A percentile compares a stretch with the other conserved stretches of the same genome.
Conservation (phyloP, 2,113 vertebrate genomes). For the Hyla sarda region DNA sequence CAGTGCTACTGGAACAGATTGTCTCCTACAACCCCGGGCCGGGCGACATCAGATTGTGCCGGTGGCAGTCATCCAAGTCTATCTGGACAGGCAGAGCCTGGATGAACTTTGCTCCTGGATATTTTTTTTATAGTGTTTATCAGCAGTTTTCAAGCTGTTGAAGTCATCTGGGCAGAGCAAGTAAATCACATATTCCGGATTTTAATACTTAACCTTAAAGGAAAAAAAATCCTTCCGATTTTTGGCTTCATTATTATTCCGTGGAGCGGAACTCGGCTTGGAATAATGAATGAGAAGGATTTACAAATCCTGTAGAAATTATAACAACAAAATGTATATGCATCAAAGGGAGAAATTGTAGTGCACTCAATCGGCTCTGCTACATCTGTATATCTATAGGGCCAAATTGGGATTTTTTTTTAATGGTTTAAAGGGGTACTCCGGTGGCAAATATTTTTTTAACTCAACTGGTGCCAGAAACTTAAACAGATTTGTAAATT, state of each 20-base stretch:
- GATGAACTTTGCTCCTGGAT: constrained; percentile 59
- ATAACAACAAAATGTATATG: background rate
- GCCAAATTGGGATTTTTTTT: too few species aligned
- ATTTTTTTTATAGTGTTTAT: constrained; percentile 63
- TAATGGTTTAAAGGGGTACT: too few species aligned
- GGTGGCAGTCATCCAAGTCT: constrained; percentile 68
- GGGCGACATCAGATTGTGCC: constrained; percentile 66
- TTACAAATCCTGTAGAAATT: background rate
- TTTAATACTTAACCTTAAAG: constrained; percentile 14
- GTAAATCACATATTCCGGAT: constrained; percentile 61
- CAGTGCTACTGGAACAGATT: constrained; percentile 63
- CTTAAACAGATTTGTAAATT: too few species aligned
- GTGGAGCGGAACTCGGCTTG: background rate
- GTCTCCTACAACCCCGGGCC: constrained; percentile 60
- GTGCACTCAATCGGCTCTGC: too few species aligned
- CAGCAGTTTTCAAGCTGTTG: constrained; percentile 67
- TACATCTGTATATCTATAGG: too few species aligned
- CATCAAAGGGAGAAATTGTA: background rate
- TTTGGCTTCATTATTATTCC: constrained; percentile 53
- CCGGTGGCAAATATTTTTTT: too few species aligned
- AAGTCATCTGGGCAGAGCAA: constrained; percentile 66
- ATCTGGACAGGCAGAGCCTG: constrained; percentile 66
- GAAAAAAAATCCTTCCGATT: constrained; percentile 43
- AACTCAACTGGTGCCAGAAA: too few species aligned
- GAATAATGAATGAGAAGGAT: background rate